A percentile compares a stretch with the other conserved stretches of the same genome.
Evolutionary conservation across 2,888 invertebrate species (phyloP).

Genomic region (Sialis lutaria): DNA sequence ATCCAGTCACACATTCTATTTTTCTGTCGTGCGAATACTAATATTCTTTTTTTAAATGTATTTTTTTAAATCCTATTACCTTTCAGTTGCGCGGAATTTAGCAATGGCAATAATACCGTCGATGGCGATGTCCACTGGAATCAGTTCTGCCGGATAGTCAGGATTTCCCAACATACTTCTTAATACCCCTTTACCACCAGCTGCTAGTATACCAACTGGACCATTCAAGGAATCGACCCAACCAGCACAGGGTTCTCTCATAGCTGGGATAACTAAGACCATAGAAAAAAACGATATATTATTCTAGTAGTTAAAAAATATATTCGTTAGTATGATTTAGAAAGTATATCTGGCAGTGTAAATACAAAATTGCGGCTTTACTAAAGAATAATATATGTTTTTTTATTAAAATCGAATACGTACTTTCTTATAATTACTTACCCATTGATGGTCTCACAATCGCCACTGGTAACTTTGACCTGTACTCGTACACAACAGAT

Average conservation of each 20-base stretch:
- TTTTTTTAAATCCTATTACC: slow-evolving; percentile 1
- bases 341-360: no score
- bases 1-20: no score
- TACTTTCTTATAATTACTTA: slow-evolving; percentile 19
- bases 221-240: slow-evolving; percentile 81
- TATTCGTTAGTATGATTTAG: no score
- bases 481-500: slow-evolving; percentile 50
- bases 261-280: slow-evolving; percentile 48
- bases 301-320: no score
- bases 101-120: slow-evolving; percentile 56
- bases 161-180: slow-evolving; percentile 55
- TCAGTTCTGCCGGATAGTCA: slow-evolving; percentile 36
- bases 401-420: no score
- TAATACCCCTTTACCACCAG: slow-evolving; percentile 55
- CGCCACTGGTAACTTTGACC: slow-evolving; percentile 50
- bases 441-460: slow-evolving; percentile 87
- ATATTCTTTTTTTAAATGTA: no score
- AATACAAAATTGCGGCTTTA: no score
- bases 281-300: no score
- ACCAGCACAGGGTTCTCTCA: slow-evolving; percentile 52
- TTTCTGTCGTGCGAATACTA: no score
- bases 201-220: slow-evolving; percentile 58
- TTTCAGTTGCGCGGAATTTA: slow-evolving; percentile 32
- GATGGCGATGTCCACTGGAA: slow-evolving; percentile 56
- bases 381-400: no score